Evolutionary conservation across 2,797 vertebrate species (phyloP).

Genomic region (Myotis findleyi): DNA sequence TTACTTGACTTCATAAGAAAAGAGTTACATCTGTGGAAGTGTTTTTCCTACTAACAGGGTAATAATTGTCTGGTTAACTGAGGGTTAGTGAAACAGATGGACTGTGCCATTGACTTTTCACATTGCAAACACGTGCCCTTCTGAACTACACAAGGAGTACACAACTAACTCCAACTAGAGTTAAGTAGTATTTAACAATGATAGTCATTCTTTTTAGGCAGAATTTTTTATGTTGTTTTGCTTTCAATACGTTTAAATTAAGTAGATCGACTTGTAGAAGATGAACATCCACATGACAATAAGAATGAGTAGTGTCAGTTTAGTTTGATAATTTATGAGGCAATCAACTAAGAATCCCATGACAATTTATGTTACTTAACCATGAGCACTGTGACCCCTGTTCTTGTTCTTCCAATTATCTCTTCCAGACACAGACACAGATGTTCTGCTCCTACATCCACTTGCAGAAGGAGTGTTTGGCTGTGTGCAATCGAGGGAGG

Average conservation of each 20-base stretch:
- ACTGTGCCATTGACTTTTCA: neutral
- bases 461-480: neutral
- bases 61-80: neutral
- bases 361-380: neutral
- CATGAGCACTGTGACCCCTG: neutral
- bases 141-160: neutral
- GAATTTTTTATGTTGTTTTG: neutral
- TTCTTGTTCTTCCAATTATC: neutral
- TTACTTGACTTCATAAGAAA: slow-evolving; percentile 15
- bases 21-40: neutral
- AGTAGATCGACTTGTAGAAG: neutral
- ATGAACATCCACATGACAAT: neutral
- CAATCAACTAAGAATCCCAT: neutral
- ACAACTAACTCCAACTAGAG: neutral
- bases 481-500: neutral
- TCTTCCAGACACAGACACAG: neutral
- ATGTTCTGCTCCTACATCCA: neutral
- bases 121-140: neutral
- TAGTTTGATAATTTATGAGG: neutral
- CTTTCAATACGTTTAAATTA: slow-evolving; percentile 35
- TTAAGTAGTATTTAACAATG: neutral
- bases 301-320: neutral
- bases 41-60: neutral
- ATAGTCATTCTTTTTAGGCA: neutral
- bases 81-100: neutral